Conservation (phyloP, 2,113 vertebrate species). For the Numenius arquata region DNA sequence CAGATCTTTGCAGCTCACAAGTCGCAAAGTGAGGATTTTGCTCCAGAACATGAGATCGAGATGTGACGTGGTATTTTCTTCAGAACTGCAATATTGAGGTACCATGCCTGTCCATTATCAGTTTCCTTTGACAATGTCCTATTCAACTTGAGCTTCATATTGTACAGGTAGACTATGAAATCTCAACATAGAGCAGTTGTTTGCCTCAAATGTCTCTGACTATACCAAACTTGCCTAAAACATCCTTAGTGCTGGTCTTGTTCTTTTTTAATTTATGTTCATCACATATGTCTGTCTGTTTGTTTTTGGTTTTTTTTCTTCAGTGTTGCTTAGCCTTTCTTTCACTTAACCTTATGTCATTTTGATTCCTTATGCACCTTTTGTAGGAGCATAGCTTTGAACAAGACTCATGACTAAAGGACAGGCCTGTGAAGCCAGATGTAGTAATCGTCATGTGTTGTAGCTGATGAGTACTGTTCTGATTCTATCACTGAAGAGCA, state of each 20-base stretch:
- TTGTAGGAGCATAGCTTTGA: not conserved
- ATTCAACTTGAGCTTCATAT: not conserved
- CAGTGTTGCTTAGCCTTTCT: not conserved
- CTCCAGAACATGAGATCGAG: not conserved
- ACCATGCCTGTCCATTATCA: not conserved
- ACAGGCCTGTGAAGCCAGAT: not conserved
- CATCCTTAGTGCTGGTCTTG: not conserved
- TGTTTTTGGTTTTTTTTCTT: not conserved
- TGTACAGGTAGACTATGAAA: not conserved
- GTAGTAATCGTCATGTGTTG: not conserved
- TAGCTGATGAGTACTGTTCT: not conserved
- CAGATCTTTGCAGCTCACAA: not conserved
- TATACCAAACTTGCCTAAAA: not conserved
- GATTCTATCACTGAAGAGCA: not conserved
- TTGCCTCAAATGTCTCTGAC: not conserved
- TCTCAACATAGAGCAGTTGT: not conserved
- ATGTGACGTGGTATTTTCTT: not conserved
- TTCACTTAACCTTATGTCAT: not conserved
- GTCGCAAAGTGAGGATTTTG: not conserved
- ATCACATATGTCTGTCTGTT: accelerated
- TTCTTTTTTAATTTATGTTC: not conserved
- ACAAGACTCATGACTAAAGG: not conserved
- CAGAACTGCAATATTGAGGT: not conserved
- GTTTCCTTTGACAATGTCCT: not conserved
- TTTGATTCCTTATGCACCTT: not conserved